Evolutionary conservation across 1,140 invertebrate species (phyloP).

Genomic region (Tribolium castaneum): DNA sequence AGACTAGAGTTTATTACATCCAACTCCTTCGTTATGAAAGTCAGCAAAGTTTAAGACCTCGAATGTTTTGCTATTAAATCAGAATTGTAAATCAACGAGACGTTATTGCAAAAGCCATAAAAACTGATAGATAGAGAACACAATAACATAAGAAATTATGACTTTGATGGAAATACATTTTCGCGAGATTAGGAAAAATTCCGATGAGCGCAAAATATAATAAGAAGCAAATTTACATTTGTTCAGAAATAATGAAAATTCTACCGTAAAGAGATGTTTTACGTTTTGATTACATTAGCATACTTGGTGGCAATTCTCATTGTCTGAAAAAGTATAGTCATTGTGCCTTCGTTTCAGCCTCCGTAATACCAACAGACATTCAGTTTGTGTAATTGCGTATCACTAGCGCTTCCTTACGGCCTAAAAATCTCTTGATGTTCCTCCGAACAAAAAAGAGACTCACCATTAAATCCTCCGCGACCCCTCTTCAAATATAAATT

Average conservation of each 20-base stretch:
- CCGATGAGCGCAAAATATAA: neutral
- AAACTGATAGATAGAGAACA: slow-evolving; percentile 1
- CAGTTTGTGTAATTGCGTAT: slow-evolving; percentile 32
- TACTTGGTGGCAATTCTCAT: slow-evolving; percentile 7
- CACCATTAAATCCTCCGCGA: slow-evolving; percentile 17
- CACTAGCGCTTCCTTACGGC: slow-evolving; percentile 9
- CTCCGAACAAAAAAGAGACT: neutral
- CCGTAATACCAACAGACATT: slow-evolving; percentile 8
- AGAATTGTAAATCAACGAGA: neutral
- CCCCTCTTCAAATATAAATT: slow-evolving; percentile 22
- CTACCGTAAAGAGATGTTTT: neutral
- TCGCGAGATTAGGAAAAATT: neutral
- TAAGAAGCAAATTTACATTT: slow-evolving; percentile 1
- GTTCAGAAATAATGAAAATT: slow-evolving; percentile 20
- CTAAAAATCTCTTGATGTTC: slow-evolving; percentile 26
- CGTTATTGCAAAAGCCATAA: neutral
- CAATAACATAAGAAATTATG: neutral
- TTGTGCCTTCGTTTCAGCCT: neutral
- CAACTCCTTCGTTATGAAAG: neutral
- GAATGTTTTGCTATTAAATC: neutral
- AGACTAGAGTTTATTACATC: neutral
- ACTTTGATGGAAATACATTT: neutral
- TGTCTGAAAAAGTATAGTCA: slow-evolving; percentile 20
- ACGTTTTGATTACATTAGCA: slow-evolving; percentile 30
- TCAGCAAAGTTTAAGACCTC: neutral